Evolutionary conservation across 2,888 invertebrate genomes (phyloP).

Genomic region (Eupeodes luniger): DNA sequence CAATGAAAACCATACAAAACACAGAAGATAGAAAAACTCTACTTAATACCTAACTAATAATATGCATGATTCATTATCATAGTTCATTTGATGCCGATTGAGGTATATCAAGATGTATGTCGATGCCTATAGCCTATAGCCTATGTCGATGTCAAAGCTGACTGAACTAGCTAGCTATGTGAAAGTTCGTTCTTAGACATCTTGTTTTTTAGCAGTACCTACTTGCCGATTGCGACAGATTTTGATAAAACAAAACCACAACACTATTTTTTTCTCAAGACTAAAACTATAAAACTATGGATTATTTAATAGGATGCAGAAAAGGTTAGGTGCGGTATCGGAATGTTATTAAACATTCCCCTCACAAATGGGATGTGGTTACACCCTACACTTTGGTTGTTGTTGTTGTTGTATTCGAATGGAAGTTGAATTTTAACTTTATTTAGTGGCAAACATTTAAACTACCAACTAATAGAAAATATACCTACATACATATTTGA

Average conservation of each 20-base stretch:
- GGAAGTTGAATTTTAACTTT: neutral
- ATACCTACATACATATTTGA: neutral
- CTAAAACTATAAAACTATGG: no score
- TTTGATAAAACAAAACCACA: neutral
- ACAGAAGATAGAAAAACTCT: neutral
- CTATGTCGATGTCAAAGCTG: neutral
- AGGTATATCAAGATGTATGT: neutral
- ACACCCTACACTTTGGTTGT: neutral
- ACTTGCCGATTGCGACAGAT: neutral
- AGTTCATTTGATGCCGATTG: slow-evolving; percentile 30
- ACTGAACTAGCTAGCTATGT: neutral
- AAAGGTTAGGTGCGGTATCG: slow-evolving; percentile 13
- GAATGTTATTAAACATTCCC: neutral
- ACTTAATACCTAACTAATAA: slow-evolving; percentile 4
- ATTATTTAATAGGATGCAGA: neutral
- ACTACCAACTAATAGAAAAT: neutral
- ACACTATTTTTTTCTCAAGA: neutral
- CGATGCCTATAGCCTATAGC: neutral
- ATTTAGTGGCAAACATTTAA: neutral
- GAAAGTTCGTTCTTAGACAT: neutral
- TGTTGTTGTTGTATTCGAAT: neutral
- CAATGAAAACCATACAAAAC: slow-evolving; percentile 3
- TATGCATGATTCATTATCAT: slow-evolving; percentile 54
- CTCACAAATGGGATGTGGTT: slow-evolving; percentile 8
- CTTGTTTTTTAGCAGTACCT: neutral